phyloP scores from a whole-genome alignment of 2,113 vertebrate genomes.

The Embiotoca jacksoni region DNA sequence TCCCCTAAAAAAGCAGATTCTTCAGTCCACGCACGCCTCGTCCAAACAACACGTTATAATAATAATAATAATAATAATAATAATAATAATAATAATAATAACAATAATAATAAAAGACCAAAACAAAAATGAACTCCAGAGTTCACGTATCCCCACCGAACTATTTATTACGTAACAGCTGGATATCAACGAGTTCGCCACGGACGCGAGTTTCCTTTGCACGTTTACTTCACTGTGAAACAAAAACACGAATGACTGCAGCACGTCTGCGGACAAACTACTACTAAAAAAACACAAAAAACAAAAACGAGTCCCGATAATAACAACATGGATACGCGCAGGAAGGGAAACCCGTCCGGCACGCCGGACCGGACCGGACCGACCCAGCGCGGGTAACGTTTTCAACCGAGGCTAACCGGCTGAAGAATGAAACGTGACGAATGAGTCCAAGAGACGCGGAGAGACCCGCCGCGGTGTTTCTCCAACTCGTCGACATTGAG shows the following conservation, averaged over 20 bases:
- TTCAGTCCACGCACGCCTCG: not conserved
- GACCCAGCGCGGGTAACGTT: slow-evolving; percentile 32
- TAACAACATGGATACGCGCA: not conserved
- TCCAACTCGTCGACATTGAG: not conserved
- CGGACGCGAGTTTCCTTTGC: slow-evolving; percentile 21
- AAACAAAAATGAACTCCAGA: not conserved
- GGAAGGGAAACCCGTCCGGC: slow-evolving; percentile 5
- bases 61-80: no score
- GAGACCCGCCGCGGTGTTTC: not conserved
- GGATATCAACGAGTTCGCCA: slow-evolving; percentile 66
- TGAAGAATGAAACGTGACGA: not conserved
- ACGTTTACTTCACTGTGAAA: not conserved
- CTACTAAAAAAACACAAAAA: no score
- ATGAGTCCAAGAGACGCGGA: no score
- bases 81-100: no score
- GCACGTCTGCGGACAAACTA: no score
- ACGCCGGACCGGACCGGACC: slow-evolving; percentile 21
- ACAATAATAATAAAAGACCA: not conserved
- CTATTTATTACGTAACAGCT: slow-evolving; percentile 74
- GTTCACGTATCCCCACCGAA: slow-evolving; percentile 36
- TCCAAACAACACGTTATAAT: not conserved
- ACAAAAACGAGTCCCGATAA: no score
- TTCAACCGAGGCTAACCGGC: slow-evolving; percentile 44
- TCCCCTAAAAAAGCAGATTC: not conserved
- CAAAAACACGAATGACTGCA: not conserved